These are phyloP conservation scores for Dioctria linearis DNA, from an alignment of 2,888 invertebrate genomes.

Conservation along the genomic window DNA sequence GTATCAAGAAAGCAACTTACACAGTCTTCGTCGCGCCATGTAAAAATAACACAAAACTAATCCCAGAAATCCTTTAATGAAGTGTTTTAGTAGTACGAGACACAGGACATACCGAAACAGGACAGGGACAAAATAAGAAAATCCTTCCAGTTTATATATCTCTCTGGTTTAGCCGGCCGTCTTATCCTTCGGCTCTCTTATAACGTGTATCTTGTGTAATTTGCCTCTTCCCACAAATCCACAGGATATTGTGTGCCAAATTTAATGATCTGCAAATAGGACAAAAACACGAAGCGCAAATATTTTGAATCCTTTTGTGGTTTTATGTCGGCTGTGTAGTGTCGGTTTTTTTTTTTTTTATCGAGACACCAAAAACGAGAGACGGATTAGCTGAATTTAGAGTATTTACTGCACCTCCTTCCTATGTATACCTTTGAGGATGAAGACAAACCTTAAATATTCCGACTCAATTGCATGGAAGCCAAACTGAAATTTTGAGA, in stretches of 20 bases:
- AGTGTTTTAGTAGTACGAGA: slow-evolving; percentile 4
- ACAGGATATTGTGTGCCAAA: slow-evolving; percentile 39
- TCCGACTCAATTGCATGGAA: slow-evolving; percentile 47
- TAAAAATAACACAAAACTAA: slow-evolving; percentile 29
- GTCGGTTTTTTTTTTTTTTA: slow-evolving; percentile 3
- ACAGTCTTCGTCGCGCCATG: neutral
- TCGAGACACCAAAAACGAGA: neutral
- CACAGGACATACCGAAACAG: slow-evolving; percentile 7
- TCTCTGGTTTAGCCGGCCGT: neutral
- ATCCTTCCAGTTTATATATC: slow-evolving; percentile 18
- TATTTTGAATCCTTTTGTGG: slow-evolving; percentile 48
- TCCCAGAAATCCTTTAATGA: slow-evolving; percentile 50
- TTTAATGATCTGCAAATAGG: slow-evolving; percentile 52
- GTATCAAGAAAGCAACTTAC: slow-evolving; percentile 12
- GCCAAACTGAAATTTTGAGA: neutral
- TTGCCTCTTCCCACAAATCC: slow-evolving; percentile 45
- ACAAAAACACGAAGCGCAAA: slow-evolving; percentile 40
- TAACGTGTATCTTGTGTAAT: slow-evolving; percentile 32
- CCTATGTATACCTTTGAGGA: neutral
- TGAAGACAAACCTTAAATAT: neutral
- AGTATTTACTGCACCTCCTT: slow-evolving; percentile 42
- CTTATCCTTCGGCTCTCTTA: slow-evolving; percentile 12
- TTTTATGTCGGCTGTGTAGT: slow-evolving; percentile 20
- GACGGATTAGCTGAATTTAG: slow-evolving; percentile 44
- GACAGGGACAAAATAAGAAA: slow-evolving; percentile 6